Percentiles rank a stretch among this genome's conserved stretches.
Evolutionary conservation across 2,888 invertebrate genomes (phyloP).

Genomic region (Entomobrya proxima): DNA sequence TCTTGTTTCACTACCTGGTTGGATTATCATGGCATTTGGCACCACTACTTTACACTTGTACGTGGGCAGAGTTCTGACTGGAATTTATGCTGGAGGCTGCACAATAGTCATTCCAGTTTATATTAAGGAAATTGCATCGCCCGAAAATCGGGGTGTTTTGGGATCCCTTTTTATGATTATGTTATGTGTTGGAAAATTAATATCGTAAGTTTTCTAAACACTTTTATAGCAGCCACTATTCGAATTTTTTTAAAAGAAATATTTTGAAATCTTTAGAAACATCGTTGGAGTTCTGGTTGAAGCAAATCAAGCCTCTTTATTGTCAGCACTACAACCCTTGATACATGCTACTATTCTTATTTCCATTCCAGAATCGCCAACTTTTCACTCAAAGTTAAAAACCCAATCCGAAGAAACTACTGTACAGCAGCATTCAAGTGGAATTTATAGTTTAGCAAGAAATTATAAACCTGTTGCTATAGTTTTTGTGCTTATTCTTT

Average conservation of each 20-base stretch:
- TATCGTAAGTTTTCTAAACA: constrained; percentile 8
- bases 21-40: neutral
- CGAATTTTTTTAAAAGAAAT: neutral
- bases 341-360: neutral
- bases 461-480: neutral
- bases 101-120: constrained; percentile 9
- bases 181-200: neutral
- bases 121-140: neutral
- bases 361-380: neutral
- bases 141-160: neutral
- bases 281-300: neutral
- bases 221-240: neutral
- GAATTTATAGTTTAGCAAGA: neutral
- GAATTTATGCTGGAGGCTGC: constrained; percentile 5
- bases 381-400: too few species aligned
- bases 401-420: neutral
- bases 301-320: neutral
- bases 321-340: neutral
- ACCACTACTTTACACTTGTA: neutral
- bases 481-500: constrained; percentile 85
- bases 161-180: constrained; percentile 9
- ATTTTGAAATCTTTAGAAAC: too few species aligned
- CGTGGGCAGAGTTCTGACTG: neutral
- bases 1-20: neutral
- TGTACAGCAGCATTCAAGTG: neutral